Conservation (phyloP, 2,888 invertebrate genomes). For the Xanthorhoe designata region DNA sequence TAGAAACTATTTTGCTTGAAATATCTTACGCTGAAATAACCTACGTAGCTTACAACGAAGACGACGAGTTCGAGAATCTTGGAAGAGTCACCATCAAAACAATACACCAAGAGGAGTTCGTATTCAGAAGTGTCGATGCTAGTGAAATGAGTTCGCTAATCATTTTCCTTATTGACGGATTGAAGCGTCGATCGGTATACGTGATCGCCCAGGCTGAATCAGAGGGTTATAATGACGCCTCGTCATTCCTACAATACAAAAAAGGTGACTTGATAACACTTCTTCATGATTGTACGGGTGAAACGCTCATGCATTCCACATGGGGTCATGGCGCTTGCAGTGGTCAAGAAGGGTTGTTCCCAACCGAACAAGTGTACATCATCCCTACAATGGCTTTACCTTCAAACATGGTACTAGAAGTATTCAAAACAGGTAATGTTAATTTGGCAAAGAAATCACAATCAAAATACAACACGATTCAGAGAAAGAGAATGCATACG, state of each 20-base stretch:
- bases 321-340: slow-evolving; percentile 91
- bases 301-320: slow-evolving; percentile 89
- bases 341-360: slow-evolving; percentile 92
- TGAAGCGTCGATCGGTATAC: slow-evolving; percentile 94
- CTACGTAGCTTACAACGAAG: slow-evolving; percentile 87
- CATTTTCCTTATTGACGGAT: slow-evolving; percentile 93
- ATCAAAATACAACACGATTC: slow-evolving; percentile 83
- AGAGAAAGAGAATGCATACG: slow-evolving; percentile 91
- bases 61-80: slow-evolving; percentile 78
- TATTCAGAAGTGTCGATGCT: slow-evolving; percentile 95
- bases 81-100: slow-evolving; percentile 92
- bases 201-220: slow-evolving; percentile 90
- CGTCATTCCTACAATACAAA: slow-evolving; percentile 85
- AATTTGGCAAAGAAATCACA: slow-evolving; percentile 72
- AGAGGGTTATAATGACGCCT: slow-evolving; percentile 82
- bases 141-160: slow-evolving; percentile 94
- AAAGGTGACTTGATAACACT: slow-evolving; percentile 94
- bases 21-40: slow-evolving; percentile 94
- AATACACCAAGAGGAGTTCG: slow-evolving; percentile 94
- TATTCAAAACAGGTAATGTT: slow-evolving; percentile 86
- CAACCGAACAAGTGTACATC: slow-evolving; percentile 94
- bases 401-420: slow-evolving; percentile 87
- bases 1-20: slow-evolving; percentile 95
- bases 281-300: slow-evolving; percentile 90
- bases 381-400: slow-evolving; percentile 93